Evolutionary conservation across 2,888 invertebrate genomes (phyloP), one percentile per base, ranked within the genome.

Genomic region (Chloromyia formosa): DNA sequence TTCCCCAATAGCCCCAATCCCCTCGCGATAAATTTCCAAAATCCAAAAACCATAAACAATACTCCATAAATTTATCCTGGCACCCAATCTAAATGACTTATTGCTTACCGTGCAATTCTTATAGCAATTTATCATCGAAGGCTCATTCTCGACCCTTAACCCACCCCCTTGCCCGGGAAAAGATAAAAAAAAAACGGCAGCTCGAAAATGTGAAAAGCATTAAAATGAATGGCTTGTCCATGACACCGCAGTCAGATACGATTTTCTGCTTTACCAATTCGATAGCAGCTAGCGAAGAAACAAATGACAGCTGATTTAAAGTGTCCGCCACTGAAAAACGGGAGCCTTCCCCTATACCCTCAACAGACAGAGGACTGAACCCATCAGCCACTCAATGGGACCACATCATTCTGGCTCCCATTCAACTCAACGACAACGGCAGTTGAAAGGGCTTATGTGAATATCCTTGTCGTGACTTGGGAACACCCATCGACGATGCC

Each of bases 261-360:
- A 22, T 60, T 23, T 60, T 60, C 62, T 1, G 40, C 62, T 62
- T 40, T 40, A 40, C 16, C 35, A 40, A 18, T 62, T 62, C 23
- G 40, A 40, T 35, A 16, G n/a, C n/a, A n/a, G n/a, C n/a, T 35
- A 35, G 62, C 62, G 22, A 40, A 35, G 62, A 62, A 40, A 62
- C 40, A 35, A 62, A 62, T 40, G 62, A 40, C 40, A 16, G 35
- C 23, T 62, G 62, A 62, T 62, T 62, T 40, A 62, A 62, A 62
- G 62, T 16, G 16, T n/a, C 16, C n/a, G 9, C 62, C 22, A 40
- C 16, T 62, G 16, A 14, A 62, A 23, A 22, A 20, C 10, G 27
- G 23, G 2, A 23, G 16, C 62, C 12, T n/a, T 12, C 16, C 49
- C 62, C 40, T 35, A 35, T 35, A 35, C 7, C 7, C 27, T n/a